Evolutionary conservation across 2,888 invertebrate genomes (phyloP).

Genomic region (Eretmocerus hayati): DNA sequence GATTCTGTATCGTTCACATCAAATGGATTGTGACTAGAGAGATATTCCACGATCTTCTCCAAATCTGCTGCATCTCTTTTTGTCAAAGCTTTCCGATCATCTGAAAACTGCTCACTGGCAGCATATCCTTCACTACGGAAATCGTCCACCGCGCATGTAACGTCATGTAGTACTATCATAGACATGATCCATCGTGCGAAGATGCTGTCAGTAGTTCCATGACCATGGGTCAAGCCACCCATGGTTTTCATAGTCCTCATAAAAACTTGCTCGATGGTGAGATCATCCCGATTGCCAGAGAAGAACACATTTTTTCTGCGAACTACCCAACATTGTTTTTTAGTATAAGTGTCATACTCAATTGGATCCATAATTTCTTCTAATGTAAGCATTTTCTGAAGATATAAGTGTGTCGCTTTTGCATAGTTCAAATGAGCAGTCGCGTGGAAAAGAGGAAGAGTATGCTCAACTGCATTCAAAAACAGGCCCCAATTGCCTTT

Average conservation of each 20-base stretch:
- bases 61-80: neutral
- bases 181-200: neutral
- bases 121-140: neutral
- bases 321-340: too few species aligned
- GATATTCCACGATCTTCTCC: neutral
- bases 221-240: neutral
- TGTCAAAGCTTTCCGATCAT: neutral
- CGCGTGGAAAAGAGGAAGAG: too few species aligned
- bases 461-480: too few species aligned
- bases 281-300: too few species aligned
- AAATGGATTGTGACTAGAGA: neutral
- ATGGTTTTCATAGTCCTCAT: neutral
- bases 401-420: too few species aligned
- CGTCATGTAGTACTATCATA: neutral
- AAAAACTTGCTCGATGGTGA: neutral
- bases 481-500: too few species aligned
- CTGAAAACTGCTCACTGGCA: neutral
- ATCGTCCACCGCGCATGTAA: conserved; percentile 22
- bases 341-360: too few species aligned
- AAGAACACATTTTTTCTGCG: too few species aligned
- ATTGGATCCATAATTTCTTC: too few species aligned
- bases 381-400: too few species aligned
- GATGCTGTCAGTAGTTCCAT: neutral
- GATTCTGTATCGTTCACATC: neutral
- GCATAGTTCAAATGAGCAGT: too few species aligned